Evolutionary conservation across 2,888 invertebrate species (phyloP), one percentile per base, ranked within the genome.

Genomic region (Frankliniella fusca): DNA sequence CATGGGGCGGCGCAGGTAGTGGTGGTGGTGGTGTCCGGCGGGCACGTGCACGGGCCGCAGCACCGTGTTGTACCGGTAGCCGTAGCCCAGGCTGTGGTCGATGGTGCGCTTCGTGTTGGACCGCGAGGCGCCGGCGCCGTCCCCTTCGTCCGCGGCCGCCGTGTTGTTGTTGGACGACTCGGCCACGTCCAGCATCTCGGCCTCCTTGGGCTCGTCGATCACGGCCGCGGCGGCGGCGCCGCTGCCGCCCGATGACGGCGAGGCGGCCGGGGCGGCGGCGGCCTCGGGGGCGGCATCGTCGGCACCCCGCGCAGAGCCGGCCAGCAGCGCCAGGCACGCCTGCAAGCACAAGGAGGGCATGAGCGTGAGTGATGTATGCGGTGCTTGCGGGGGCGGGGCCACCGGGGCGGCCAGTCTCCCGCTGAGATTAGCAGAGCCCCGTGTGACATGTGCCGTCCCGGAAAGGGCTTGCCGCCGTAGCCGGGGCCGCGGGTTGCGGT

Each of bases 71-170:
- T 76, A 76, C 27, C 70, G 89, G 84, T 91, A 92, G 11, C 93
- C 93, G 86, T 93, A 94, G 83, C 94, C 94, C 18, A 94, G 88
- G 81, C 92, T 92, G 0, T 92, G 91, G 84, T 94, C 93, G 20
- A 94, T 92, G 0, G 94, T 94, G 84, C 94, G 89, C 86, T 94
- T 94, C 0, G 89, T 90, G 87, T 91, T 91, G 84, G 23, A 23
- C 23, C 70, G n/a, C 70, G 23, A 23, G 10, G 11, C 23, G 70
- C 70, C n/a, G 49, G 20, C 80, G n/a, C 23, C 54, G 38, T 80
- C 79, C 20, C 38, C 54, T 48, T 80, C 79, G 28, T 50, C n/a
- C 48, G 28, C 48, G 38, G 27, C 15, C 70, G 81, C 23, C 23
- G 18, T n/a, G 48, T 81, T 50, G 23, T 38, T 48, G 61, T 80